These are phyloP conservation scores for Nomada fabriciana DNA, from an alignment of 2,888 invertebrate species.

Conservation along the genomic window DNA sequence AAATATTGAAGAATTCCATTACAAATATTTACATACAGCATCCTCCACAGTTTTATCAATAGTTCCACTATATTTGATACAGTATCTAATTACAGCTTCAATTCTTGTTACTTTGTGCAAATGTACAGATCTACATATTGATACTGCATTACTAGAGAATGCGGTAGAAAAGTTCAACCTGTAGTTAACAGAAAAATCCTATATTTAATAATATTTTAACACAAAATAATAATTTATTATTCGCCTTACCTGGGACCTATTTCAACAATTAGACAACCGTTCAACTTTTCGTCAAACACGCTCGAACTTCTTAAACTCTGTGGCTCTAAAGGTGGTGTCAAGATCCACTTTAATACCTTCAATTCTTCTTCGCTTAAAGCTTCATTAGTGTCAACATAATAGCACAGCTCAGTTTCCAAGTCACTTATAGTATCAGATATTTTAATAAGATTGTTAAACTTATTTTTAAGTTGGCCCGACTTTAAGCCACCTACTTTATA, in stretches of 20 bases:
- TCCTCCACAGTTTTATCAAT: constrained; percentile 79
- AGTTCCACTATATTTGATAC: constrained; percentile 44
- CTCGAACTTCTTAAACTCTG: constrained; percentile 86
- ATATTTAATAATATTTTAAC: constrained; percentile 12
- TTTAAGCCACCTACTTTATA: constrained; percentile 86
- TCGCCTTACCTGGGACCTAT: constrained; percentile 92
- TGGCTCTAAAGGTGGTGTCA: constrained; percentile 89
- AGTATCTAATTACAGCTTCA: constrained; percentile 93
- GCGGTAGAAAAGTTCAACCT: constrained; percentile 98
- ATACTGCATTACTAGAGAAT: constrained; percentile 97
- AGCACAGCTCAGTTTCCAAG: constrained; percentile 91
- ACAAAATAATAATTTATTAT: constrained; percentile 38
- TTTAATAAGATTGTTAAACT: constrained; percentile 68
- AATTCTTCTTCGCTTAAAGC: constrained; percentile 87
- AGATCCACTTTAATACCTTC: constrained; percentile 90
- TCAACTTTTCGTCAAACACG: constrained; percentile 80
- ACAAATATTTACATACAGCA: constrained; percentile 67
- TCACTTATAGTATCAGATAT: constrained; percentile 81
- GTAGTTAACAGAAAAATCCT: constrained; percentile 37
- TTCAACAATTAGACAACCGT: constrained; percentile 88
- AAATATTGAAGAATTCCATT: neutral
- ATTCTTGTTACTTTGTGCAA: constrained; percentile 91
- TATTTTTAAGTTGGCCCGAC: constrained; percentile 73
- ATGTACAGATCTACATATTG: constrained; percentile 95
- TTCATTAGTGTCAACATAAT: constrained; percentile 88